These are phyloP conservation scores for Lasius fuliginosus DNA, from an alignment of 2,888 invertebrate species.

Conservation along the genomic window DNA sequence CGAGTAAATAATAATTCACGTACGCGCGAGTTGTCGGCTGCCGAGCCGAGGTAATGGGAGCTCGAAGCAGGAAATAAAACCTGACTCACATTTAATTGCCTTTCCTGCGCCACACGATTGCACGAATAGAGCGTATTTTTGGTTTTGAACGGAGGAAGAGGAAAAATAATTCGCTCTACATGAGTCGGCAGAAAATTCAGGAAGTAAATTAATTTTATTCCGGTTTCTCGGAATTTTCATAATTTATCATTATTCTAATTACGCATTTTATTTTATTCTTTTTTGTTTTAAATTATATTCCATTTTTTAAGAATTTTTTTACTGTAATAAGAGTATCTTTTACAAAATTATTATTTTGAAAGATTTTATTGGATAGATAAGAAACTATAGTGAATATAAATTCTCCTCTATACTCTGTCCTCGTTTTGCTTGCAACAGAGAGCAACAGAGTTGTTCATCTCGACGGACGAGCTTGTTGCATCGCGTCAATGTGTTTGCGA, in stretches of 20 bases:
- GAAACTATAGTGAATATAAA: background rate
- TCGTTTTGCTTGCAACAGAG: background rate
- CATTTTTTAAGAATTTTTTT: background rate
- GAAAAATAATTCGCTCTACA: slow-evolving; percentile 36
- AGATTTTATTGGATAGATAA: background rate
- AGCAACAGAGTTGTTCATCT: slow-evolving; percentile 5
- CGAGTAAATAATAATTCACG: slow-evolving; percentile 57
- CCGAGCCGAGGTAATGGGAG: slow-evolving; percentile 63
- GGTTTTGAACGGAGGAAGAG: slow-evolving; percentile 30
- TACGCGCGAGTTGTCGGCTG: slow-evolving; percentile 17
- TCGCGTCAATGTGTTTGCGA: background rate
- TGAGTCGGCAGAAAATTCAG: too few relatives aligned
- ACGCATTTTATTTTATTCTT: background rate
- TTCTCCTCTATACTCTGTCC: background rate
- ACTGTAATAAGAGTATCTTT: background rate
- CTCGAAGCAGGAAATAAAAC: slow-evolving; percentile 76
- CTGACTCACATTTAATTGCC: slow-evolving; percentile 74
- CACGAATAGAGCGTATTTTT: slow-evolving; percentile 68
- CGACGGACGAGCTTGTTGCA: background rate
- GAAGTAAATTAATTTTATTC: background rate
- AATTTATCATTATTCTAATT: background rate
- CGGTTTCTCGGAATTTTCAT: background rate
- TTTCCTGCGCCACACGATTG: slow-evolving; percentile 53
- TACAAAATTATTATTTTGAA: background rate
- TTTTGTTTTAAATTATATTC: background rate